phyloP scores from a whole-genome alignment of 2,888 invertebrate genomes.

The Craniophora ligustri region DNA sequence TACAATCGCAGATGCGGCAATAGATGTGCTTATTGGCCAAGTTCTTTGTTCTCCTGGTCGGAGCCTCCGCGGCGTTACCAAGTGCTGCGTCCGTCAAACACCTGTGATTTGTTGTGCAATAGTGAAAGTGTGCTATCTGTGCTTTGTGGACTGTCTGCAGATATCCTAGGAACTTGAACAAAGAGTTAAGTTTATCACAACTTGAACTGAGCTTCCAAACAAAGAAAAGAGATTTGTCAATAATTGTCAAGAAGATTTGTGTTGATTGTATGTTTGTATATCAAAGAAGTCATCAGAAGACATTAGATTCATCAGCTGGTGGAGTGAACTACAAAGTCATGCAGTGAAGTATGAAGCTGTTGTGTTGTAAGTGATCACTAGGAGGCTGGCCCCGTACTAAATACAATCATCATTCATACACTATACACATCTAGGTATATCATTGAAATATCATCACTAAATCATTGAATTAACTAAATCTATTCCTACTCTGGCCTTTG shows the following conservation, averaged over 20 bases:
- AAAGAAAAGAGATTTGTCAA: constrained; percentile 33
- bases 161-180: constrained; percentile 54
- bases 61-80: constrained; percentile 28
- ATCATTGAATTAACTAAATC: background rate
- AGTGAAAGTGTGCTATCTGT: constrained; percentile 65
- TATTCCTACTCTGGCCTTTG: background rate
- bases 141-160: constrained; percentile 46
- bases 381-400: background rate
- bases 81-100: constrained; percentile 21
- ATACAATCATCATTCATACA: constrained; percentile 2
- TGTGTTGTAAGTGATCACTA: constrained; percentile 30
- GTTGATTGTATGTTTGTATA: constrained; percentile 16
- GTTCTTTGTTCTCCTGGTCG: constrained; percentile 65
- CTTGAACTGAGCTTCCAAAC: constrained; percentile 25
- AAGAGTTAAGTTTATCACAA: constrained; percentile 47
- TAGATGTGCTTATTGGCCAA: constrained; percentile 32
- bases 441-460: constrained; percentile 3
- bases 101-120: constrained; percentile 59
- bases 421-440: background rate
- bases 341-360: constrained; percentile 10
- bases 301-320: constrained; percentile 1
- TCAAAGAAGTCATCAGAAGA: constrained; percentile 11
- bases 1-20: constrained; percentile 17
- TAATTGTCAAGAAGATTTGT: constrained; percentile 1
- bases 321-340: constrained; percentile 11